phyloP scores from a whole-genome alignment of 2,888 invertebrate genomes.

The Odontocolon sp. region DNA sequence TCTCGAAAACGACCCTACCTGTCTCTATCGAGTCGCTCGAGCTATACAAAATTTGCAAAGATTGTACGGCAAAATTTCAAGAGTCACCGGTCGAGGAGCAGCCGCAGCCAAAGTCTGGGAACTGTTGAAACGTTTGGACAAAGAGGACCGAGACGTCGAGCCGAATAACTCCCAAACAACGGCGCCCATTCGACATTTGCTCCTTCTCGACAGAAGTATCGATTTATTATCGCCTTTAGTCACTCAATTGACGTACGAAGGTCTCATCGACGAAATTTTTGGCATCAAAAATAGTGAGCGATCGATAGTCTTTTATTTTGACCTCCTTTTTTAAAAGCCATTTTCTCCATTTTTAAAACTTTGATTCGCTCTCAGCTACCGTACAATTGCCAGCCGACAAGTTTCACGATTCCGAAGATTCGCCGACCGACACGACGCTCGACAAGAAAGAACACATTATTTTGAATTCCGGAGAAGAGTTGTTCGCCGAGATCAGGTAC shows the following conservation, averaged over 20 bases:
- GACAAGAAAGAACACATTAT: constrained; percentile 89
- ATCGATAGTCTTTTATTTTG: constrained; percentile 38
- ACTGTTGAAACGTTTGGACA: constrained; percentile 88
- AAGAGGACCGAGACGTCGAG: constrained; percentile 84
- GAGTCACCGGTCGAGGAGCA: constrained; percentile 94
- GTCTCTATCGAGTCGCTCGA: constrained; percentile 93
- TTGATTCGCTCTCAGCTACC: constrained; percentile 83
- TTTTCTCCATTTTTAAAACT: too few species aligned
- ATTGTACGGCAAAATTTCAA: constrained; percentile 93
- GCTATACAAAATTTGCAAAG: constrained; percentile 93
- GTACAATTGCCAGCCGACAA: constrained; percentile 93
- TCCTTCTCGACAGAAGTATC: constrained; percentile 94
- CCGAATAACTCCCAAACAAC: constrained; percentile 82
- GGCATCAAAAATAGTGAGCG: constrained; percentile 88
- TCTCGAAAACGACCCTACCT: constrained; percentile 94
- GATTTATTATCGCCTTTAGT: constrained; percentile 96
- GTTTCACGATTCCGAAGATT: constrained; percentile 88
- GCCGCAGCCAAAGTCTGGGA: constrained; percentile 95
- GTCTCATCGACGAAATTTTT: constrained; percentile 97
- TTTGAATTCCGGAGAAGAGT: constrained; percentile 93
- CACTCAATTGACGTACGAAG: constrained; percentile 98
- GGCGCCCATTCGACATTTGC: constrained; percentile 91
- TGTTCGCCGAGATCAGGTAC: constrained; percentile 90
- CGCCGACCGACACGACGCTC: constrained; percentile 83
- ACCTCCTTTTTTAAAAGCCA: not conserved